Evolutionary conservation across 2,888 invertebrate species (phyloP), one percentile per base, ranked within the genome.

Genomic region (Parelbella ahira): DNA sequence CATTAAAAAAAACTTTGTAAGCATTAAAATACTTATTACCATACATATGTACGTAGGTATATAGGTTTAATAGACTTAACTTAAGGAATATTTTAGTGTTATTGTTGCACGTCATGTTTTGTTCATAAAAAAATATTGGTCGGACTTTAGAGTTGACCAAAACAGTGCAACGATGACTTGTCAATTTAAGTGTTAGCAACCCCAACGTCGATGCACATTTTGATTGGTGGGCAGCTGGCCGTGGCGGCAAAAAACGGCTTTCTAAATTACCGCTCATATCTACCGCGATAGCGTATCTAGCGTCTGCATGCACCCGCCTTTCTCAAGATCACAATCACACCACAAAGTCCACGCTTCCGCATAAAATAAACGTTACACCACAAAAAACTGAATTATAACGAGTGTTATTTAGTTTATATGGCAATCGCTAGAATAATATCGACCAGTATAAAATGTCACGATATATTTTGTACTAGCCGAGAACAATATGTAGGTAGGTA

Each of bases 181-280:
- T 65, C 73, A 63, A 76, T 73, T 78, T 70, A 66, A 47, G 54
- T 42, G 51, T 20, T 53, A 51, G 58, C 75, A 67, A 72, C 81
- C 82, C 83, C 70, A 63, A 66, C 69, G 65, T 68, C 68, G 70
- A 71, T 78, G 79, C 76, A 75, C 74, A 72, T 75, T 78, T 78
- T 68, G 74, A 78, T 79, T 75, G 74, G 81, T 77, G 72, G 72
- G 63, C 84, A 84, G 83, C 82, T 84, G 86, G 51, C 72, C 68
- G 68, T 73, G 56, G 69, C 68, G 58, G 74, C 75, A 79, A 84
- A 76, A 84, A 83, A 80, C 71, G 65, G 68, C 76, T 80, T 82
- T 79, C 77, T 74, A 82, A 82, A 82, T 82, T 72, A 76, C 78
- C 64, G 67, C 72, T 72, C 47, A 45, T 53, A 79, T 80, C 68